phyloP scores from a whole-genome alignment of 2,113 vertebrate species.

The Hymenochirus boettgeri region DNA sequence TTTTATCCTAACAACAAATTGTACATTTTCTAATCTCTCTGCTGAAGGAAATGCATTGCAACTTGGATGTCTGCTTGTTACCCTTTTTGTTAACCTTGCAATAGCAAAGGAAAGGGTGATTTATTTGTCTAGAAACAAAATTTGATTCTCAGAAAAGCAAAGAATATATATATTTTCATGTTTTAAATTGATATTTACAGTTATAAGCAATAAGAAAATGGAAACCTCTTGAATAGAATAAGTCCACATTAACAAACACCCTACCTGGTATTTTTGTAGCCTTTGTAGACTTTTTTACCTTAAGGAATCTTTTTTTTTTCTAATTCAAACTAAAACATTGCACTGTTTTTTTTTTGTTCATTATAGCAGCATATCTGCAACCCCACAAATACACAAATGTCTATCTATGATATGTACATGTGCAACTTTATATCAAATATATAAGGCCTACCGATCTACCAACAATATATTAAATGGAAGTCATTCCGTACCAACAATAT shows the following conservation, averaged over 20 bases:
- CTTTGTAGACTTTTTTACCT: background rate
- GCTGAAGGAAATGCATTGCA: constrained; percentile 5
- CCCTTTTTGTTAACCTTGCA: background rate
- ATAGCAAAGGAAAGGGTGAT: no score
- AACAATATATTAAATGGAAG: no score
- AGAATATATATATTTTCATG: background rate
- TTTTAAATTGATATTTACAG: background rate
- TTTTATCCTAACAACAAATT: background rate
- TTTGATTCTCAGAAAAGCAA: background rate
- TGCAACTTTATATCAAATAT: no score
- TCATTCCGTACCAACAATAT: no score
- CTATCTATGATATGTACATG: no score
- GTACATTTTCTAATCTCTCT: background rate
- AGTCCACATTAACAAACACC: background rate
- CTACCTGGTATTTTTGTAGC: background rate
- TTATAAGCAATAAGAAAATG: constrained; percentile 5
- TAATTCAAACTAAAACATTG: no score
- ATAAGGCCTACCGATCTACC: no score
- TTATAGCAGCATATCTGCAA: no score
- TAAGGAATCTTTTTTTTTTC: no score
- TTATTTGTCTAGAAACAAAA: background rate
- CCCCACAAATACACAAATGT: no score
- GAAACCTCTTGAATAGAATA: background rate
- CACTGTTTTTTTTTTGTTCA: no score
- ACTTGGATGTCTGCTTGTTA: background rate